Conservation (phyloP, 2,797 vertebrate genomes). For the Valencia hispanica region DNA sequence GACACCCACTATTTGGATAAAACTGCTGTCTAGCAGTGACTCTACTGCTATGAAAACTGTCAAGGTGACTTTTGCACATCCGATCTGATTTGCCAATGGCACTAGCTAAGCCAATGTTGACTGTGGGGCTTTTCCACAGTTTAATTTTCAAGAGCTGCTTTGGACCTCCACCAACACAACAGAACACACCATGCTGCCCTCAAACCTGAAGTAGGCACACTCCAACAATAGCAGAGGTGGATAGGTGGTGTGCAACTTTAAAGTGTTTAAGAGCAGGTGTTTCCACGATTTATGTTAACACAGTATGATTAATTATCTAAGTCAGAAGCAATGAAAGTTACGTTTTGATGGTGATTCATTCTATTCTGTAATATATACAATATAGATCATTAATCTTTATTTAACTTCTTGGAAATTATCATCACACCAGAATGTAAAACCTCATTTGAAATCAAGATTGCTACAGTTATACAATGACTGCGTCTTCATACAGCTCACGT, state of each 20-base stretch:
- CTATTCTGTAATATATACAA: neutral
- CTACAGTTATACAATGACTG: constrained; percentile 31
- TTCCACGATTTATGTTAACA: constrained; percentile 1
- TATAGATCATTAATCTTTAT: neutral
- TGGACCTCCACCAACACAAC: constrained; percentile 67
- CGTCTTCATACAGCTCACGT: constrained; percentile 14
- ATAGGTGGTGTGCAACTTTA: constrained; percentile 12
- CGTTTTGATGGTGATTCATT: neutral
- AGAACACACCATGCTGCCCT: constrained; percentile 54
- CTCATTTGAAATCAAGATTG: constrained; percentile 15
- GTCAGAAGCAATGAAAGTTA: constrained; percentile 4
- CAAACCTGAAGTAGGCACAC: constrained; percentile 47
- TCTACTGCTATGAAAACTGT: constrained; percentile 66
- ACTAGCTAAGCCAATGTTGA: constrained; percentile 79
- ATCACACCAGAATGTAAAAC: constrained; percentile 25
- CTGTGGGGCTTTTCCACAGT: constrained; percentile 76
- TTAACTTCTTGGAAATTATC: constrained; percentile 16
- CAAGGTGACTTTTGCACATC: constrained; percentile 82
- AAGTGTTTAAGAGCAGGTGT: constrained; percentile 26
- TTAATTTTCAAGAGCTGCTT: constrained; percentile 68
- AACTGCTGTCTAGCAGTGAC: constrained; percentile 63
- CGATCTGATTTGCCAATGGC: constrained; percentile 64
- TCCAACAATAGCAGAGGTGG: constrained; percentile 33
- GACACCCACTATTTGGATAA: constrained; percentile 73
- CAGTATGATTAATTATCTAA: constrained; percentile 2